These are phyloP conservation scores for Hofmannophila pseudospretella DNA, from an alignment of 2,888 invertebrate genomes.

Conservation along the genomic window DNA sequence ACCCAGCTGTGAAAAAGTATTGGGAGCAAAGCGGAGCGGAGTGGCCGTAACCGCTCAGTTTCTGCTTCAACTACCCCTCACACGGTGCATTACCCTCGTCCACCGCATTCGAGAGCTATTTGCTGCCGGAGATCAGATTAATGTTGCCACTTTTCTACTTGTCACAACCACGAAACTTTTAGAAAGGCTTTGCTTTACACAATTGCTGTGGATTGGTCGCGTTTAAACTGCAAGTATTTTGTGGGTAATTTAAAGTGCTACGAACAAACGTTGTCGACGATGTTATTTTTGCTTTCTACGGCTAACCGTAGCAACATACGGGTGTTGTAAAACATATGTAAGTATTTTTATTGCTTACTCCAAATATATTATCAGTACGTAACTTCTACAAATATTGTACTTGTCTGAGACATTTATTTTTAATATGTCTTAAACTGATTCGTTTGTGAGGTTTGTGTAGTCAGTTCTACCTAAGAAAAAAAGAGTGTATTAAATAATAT, in stretches of 20 bases:
- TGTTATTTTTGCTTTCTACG: too few species aligned
- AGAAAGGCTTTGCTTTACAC: constrained; percentile 21
- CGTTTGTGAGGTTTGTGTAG: too few species aligned
- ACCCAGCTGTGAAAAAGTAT: neutral
- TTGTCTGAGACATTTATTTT: too few species aligned
- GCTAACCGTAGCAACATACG: too few species aligned
- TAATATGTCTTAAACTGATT: too few species aligned
- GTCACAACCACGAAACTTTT: constrained; percentile 56
- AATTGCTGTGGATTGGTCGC: constrained; percentile 23
- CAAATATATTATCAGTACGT: too few species aligned
- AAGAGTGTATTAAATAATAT: too few species aligned
- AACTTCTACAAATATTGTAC: too few species aligned
- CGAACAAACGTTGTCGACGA: neutral
- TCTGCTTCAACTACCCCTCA: constrained; percentile 61
- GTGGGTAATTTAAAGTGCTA: neutral
- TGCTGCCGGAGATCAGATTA: constrained; percentile 70
- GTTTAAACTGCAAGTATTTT: neutral
- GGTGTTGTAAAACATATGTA: too few species aligned
- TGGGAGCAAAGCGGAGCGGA: constrained; percentile 3
- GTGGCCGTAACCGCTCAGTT: constrained; percentile 46
- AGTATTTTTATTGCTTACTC: too few species aligned
- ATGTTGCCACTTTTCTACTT: constrained; percentile 73
- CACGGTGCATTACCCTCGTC: constrained; percentile 71
- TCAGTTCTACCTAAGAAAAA: too few species aligned
- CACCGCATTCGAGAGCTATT: constrained; percentile 70